Conservation (phyloP, 2,113 vertebrate genomes). For the Stegastes partitus region DNA sequence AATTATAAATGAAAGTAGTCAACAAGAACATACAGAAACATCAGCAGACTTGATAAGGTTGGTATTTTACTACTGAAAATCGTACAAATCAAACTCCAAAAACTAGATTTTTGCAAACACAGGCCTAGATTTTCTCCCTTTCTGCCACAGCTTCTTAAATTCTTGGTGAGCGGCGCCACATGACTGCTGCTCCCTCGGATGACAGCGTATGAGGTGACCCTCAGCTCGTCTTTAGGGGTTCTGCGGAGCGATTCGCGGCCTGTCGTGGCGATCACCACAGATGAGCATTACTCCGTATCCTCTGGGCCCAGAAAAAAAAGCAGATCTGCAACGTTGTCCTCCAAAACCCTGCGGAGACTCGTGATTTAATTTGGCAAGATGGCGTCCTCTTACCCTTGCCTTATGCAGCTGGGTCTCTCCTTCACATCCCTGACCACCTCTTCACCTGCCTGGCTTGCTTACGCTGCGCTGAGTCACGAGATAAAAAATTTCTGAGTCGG, state of each 20-base stretch:
- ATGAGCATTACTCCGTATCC: constrained; percentile 50
- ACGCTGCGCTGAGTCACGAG: constrained; percentile 41
- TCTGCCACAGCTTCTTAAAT: constrained; percentile 25
- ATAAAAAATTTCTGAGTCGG: constrained; percentile 10
- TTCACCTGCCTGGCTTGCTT: constrained; percentile 33
- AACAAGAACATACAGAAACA: neutral
- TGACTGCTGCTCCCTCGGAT: constrained; percentile 32
- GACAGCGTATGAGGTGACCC: constrained; percentile 37
- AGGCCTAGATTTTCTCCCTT: neutral
- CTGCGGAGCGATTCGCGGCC: neutral
- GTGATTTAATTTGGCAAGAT: constrained; percentile 69
- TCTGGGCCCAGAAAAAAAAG: constrained; percentile 1
- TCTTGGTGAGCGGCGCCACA: constrained; percentile 18
- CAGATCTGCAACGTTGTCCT: constrained; percentile 31
- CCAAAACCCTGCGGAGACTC: constrained; percentile 12
- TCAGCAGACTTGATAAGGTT: neutral
- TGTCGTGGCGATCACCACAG: constrained; percentile 31
- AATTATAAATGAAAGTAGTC: neutral
- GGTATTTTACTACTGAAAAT: neutral
- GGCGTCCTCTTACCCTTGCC: constrained; percentile 56
- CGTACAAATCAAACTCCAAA: neutral
- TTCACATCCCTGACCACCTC: constrained; percentile 1
- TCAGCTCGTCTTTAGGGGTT: constrained; percentile 47
- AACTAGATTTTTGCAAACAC: neutral
- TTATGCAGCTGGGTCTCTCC: constrained; percentile 29